Evolutionary conservation across 1,140 invertebrate species (phyloP).

Genomic region (Thaumatotibia leucotreta): DNA sequence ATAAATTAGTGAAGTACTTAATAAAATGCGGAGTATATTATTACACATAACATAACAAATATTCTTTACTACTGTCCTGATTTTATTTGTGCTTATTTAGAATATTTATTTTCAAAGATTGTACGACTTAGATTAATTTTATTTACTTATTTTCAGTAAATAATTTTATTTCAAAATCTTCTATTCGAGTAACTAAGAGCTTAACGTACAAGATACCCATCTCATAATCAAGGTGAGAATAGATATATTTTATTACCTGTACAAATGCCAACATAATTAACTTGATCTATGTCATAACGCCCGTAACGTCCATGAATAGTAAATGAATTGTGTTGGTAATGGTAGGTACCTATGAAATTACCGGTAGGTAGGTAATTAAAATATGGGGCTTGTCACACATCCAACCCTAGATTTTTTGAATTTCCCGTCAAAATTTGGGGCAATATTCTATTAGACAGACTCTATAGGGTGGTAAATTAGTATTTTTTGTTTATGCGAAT

Average conservation of each 20-base stretch:
- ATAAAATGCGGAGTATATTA: background rate
- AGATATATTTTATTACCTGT: constrained; percentile 8
- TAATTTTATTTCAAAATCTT: constrained; percentile 27
- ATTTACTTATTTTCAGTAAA: constrained; percentile 43
- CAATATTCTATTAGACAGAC: too few species aligned
- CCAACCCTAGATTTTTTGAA: too few species aligned
- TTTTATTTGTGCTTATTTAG: background rate
- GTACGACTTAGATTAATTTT: constrained; percentile 24
- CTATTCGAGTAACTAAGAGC: background rate
- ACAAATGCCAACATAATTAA: background rate
- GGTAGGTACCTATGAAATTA: too few species aligned
- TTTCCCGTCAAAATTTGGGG: too few species aligned
- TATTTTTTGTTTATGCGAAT: too few species aligned
- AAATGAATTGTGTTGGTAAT: too few species aligned
- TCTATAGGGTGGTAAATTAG: too few species aligned
- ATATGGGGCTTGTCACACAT: too few species aligned
- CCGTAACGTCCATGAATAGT: too few species aligned
- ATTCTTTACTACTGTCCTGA: background rate
- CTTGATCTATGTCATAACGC: background rate
- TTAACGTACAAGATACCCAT: background rate
- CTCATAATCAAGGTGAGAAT: constrained; percentile 31
- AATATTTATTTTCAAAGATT: background rate
- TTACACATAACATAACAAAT: background rate
- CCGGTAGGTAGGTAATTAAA: too few species aligned
- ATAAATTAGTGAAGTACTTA: background rate